Base-by-base conservation (phyloP, 2,888 invertebrate species). In the Metalampra italica region DNA sequence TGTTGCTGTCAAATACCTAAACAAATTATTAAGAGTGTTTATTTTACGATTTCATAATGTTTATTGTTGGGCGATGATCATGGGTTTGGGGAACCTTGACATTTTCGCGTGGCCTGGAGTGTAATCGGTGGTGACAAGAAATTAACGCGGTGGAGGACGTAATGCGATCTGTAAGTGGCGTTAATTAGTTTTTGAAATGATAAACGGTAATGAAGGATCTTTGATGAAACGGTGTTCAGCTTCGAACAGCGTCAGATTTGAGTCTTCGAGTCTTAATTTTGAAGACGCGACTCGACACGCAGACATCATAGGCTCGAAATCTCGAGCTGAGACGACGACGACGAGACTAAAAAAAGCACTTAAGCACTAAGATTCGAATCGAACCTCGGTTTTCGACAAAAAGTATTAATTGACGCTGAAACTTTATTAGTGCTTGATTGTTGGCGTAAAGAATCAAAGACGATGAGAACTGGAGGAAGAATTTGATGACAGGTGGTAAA, bases 1-100 rank as follows among this genome's bases (percentile, higher is more conserved):
- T 78, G 73, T 75, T 66, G 71, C 77, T 82, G 84, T 85, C 82
- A 75, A 68, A 68, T 52, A 61, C 58, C 59, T 65, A 62, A 69
- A 60, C 69, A 69, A 75, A 68, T 66, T 71, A 75, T 77, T 74
- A 79, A 61, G 56, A 60, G 63, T 75, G 66, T 75, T 77, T 73
- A 80, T 71, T 76, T 77, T 73, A 45, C 34, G 40, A 62, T 62
- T 63, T 67, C 52, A 59, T 63, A 49, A 51, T 50, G 46, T 43
- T 57, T 53, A 54, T 56, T 64, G 62, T 66, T 59, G 51, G 48
- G 46, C 57, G 56, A 52, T 56, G 60, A 54, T 64, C 62, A 62
- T 67, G 62, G 61, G 49, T 68, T 70, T 73, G 66, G 60, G 52
- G 56, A 52, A 57, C 72, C 76, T 75, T 77, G 75, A 70, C 71